Base-by-base conservation (phyloP, 2,797 vertebrate species). In the Alfaro cultratus region DNA sequence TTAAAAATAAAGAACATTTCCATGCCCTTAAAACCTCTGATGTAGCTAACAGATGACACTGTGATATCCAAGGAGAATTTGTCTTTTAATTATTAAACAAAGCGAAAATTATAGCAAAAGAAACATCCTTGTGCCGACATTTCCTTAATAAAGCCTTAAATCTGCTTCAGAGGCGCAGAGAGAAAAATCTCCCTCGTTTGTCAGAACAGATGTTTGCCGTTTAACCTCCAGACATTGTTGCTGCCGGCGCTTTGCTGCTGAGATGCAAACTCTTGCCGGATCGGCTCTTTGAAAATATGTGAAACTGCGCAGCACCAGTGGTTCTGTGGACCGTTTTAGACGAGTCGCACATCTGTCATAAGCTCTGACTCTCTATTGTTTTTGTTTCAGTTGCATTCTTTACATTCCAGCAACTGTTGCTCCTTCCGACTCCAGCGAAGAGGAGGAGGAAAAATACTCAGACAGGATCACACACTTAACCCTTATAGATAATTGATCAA, bases 341-440 rank as follows among this genome's bases (percentile, higher is more conserved):
- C 81, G 89, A 92, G 86, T 67, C 85, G 81, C 85, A 83, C 88
- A 90, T 93, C 90, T 89, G 93, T 93, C 92, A 90, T 43, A 62
- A 78, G 77, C 5, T 2, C 81, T 82, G 67, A 78, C 80, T 83
- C 81, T 75, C 80, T 87, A 84, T 83, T 92, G 90, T 89, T 91
- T 90, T 85, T 80, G 83, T 88, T 89, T 76, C 77, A 71, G 88
- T 81, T 84, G 83, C 85, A 88, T 91, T 89, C 89, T 88, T 89
- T 71, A 82, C 90, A 92, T 93, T 92, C 91, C 87, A 82, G 83
- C 34, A 83, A 77, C 81, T 73, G 88, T 84, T 86, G 86, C 87
- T 92, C 87, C 87, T 87, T 91, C 77, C 78, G 71, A 91, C 79
- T 88, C 71, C 73, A 16, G 39, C 53, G 34, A 80, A 73, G 84